Base-by-base conservation (phyloP, 2,113 vertebrate genomes). In the Xenotilapia flavipinnis region DNA sequence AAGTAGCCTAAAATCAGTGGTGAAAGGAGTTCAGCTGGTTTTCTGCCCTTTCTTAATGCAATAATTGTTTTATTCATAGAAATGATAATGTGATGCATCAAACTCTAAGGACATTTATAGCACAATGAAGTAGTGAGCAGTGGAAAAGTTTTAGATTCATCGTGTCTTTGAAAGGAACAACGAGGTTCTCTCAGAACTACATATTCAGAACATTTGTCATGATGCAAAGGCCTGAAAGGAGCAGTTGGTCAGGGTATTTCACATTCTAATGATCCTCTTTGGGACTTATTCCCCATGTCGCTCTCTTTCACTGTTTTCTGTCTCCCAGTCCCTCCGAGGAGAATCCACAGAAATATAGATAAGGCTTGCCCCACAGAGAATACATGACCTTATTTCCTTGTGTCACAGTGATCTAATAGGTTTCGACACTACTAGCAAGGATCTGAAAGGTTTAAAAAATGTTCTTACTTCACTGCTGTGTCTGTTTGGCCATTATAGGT, bases 191-290 rank as follows among this genome's bases (percentile, higher is more conserved):
- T 91, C 26, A 80, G 79, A 93, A 91, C 90, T 91, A 73, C 89
- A 93, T 65, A 85, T 89, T 85, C 79, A 87, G 86, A 92, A 80
- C 80, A 90, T 95, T 93, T 92, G 89, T 93, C 89, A 90, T 89
- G 89, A 92, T 33, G 82, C 87, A 92, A 89, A 92, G 85, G 70
- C 54, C 85, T 87, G 70, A 90, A 91, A 89, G 68, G 82, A 77
- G 65, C 77, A 33, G 75, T 89, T 90, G 86, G 85, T 94, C 91
- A 81, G 81, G 53, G 45, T 75, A 90, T 90, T 93, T 86, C 80
- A 73, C 86, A 83, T 91, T 91, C 89, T 95, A 94, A 95, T 93
- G 87, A 93, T 91, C 91, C 88, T 92, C 94, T 86, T 75, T 83
- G 93, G 90, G 91, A 94, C 80, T 86, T 83, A 83, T 84, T 90